Evolutionary conservation across 2,888 invertebrate species (phyloP).

Genomic region (Cantharis lateralis): DNA sequence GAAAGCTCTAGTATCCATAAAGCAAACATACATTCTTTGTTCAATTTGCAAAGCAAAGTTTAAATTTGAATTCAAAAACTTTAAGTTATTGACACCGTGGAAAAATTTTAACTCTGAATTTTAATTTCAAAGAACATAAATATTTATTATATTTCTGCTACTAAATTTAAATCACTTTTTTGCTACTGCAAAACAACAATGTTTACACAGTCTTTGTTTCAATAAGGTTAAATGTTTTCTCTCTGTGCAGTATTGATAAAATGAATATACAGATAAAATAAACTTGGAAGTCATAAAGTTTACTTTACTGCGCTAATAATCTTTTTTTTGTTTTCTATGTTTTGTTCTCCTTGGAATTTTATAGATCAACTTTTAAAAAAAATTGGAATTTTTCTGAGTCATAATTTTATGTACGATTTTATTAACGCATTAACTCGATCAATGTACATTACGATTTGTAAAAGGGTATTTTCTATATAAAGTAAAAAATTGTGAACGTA

Average conservation of each 20-base stretch:
- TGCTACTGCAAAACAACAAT: background rate
- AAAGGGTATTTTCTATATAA: background rate
- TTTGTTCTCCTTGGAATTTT: background rate
- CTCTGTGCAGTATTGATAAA: background rate
- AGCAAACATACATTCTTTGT: background rate
- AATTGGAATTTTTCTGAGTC: background rate
- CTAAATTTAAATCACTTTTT: background rate
- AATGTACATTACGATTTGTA: background rate
- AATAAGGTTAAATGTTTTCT: background rate
- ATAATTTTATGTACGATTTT: background rate
- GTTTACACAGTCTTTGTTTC: background rate
- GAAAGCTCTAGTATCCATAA: background rate
- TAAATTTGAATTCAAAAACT: background rate
- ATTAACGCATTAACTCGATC: background rate
- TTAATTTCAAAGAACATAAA: background rate
- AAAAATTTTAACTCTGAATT: background rate
- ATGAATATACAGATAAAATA: background rate
- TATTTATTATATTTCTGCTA: background rate
- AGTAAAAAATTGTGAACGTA: too few relatives aligned
- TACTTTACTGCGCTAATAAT: background rate
- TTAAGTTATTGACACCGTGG: background rate
- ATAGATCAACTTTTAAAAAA: background rate
- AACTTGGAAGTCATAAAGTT: background rate
- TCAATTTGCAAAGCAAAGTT: background rate
- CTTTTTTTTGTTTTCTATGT: background rate